Evolutionary conservation across 2,797 vertebrate species (phyloP).

Genomic region (Halcyon chelicuti): DNA sequence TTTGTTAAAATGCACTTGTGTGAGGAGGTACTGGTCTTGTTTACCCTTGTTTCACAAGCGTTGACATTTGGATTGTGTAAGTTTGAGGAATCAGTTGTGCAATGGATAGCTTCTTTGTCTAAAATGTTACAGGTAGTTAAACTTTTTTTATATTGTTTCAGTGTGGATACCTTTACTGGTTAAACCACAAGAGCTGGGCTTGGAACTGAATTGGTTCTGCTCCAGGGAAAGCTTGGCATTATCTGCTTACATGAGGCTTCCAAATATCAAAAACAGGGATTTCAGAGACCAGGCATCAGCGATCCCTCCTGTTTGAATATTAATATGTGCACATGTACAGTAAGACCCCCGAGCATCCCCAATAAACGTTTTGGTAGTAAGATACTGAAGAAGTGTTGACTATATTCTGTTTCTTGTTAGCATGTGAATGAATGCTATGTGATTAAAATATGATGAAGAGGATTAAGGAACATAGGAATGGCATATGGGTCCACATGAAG

Average conservation of each 20-base stretch:
- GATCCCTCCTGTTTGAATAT: neutral
- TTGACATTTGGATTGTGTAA: constrained; percentile 7
- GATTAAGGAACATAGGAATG: neutral
- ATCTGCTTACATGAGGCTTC: neutral
- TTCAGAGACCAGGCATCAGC: rapidly evolving
- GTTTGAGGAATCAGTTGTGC: neutral
- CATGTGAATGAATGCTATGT: neutral
- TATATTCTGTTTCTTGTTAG: neutral
- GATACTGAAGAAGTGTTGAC: neutral
- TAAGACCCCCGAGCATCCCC: neutral
- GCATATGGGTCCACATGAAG: neutral
- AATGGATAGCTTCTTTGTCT: neutral
- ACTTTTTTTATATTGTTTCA: neutral
- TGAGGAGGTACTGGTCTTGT: neutral
- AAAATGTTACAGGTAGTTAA: neutral
- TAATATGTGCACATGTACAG: rapidly evolving
- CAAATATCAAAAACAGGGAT: neutral
- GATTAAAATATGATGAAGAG: neutral
- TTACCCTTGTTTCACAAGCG: constrained; percentile 31
- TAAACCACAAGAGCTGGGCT: neutral
- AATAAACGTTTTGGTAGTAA: neutral
- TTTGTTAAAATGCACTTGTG: neutral
- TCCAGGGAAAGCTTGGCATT: neutral
- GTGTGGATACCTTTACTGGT: neutral
- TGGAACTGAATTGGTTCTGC: neutral